phyloP scores from a whole-genome alignment of 2,888 invertebrate species.

The Lasioglossum malachurum region DNA sequence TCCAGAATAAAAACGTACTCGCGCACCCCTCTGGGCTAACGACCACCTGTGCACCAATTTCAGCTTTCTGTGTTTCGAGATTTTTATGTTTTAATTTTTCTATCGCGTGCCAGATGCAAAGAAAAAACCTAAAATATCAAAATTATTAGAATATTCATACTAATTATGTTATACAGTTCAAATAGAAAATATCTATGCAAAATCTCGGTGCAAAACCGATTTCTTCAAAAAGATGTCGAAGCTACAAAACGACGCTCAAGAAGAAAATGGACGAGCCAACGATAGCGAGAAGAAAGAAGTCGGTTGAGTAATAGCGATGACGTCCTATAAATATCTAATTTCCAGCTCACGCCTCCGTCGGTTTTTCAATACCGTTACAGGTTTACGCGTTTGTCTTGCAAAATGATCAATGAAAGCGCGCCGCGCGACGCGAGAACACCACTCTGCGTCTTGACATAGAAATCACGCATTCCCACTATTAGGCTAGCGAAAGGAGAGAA shows the following conservation, averaged over 20 bases:
- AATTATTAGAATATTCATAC: too few relatives aligned
- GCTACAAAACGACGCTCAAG: too few relatives aligned
- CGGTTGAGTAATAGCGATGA: background rate
- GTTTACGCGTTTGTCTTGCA: conserved; percentile 42
- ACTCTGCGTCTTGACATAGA: conserved; percentile 42
- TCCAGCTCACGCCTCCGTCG: conserved; percentile 54
- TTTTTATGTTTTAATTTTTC: too few relatives aligned
- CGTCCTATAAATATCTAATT: conserved; percentile 68
- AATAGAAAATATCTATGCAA: background rate
- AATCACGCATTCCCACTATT: conserved; percentile 53
- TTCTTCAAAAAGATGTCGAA: background rate
- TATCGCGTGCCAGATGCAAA: too few relatives aligned
- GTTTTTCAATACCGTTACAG: conserved; percentile 61
- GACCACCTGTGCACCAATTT: too few relatives aligned
- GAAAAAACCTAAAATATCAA: too few relatives aligned
- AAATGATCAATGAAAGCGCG: conserved; percentile 55
- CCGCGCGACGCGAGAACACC: background rate
- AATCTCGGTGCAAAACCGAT: background rate
- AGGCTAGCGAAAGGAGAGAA: conserved; percentile 29
- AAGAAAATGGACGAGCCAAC: conserved; percentile 13
- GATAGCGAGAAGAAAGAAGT: conserved; percentile 42
- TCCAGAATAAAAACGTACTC: too few relatives aligned
- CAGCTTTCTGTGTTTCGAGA: too few relatives aligned
- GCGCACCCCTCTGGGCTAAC: too few relatives aligned
- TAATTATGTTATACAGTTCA: background rate